phyloP scores from a whole-genome alignment of 1,140 invertebrate genomes.

The Cotesia typhae region DNA sequence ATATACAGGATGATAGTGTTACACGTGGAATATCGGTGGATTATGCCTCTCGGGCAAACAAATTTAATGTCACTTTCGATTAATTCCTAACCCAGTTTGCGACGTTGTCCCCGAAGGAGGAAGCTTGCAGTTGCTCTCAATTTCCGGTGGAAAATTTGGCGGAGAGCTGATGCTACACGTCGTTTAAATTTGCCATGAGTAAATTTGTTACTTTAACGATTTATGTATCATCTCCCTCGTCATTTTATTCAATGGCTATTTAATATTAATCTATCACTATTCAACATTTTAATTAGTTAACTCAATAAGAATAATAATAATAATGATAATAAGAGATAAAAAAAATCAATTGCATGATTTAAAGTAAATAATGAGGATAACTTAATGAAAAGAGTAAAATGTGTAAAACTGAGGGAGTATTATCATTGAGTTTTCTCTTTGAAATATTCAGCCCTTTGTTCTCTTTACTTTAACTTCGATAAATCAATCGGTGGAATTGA shows the following conservation, averaged over 20 bases:
- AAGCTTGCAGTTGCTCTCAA: conserved; percentile 34
- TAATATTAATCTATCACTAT: neutral
- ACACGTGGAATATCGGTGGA: conserved; percentile 17
- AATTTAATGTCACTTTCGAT: conserved; percentile 37
- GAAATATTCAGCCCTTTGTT: conserved; percentile 13
- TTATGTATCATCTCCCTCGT: neutral
- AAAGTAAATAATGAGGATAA: no score
- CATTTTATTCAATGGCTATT: neutral
- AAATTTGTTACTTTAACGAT: conserved; percentile 16
- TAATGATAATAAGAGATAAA: no score
- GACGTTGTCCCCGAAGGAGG: conserved; percentile 19
- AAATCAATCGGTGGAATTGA: conserved; percentile 26
- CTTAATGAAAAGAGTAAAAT: no score
- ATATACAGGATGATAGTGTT: conserved; percentile 16
- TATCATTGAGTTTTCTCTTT: conserved; percentile 4
- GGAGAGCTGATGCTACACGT: conserved; percentile 25
- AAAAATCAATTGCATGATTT: no score
- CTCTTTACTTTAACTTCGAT: conserved; percentile 12
- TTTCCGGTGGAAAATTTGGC: conserved; percentile 36
- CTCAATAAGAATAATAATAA: no score
- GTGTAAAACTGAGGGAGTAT: no score
- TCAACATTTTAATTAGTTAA: neutral
- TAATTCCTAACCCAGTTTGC: conserved; percentile 33
- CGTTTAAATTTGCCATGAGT: conserved; percentile 16
- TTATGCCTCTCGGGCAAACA: conserved; percentile 30